Evolutionary conservation across 1,140 invertebrate species (phyloP), one percentile per base, ranked within the genome.

Genomic region (Nylanderia fulva): DNA sequence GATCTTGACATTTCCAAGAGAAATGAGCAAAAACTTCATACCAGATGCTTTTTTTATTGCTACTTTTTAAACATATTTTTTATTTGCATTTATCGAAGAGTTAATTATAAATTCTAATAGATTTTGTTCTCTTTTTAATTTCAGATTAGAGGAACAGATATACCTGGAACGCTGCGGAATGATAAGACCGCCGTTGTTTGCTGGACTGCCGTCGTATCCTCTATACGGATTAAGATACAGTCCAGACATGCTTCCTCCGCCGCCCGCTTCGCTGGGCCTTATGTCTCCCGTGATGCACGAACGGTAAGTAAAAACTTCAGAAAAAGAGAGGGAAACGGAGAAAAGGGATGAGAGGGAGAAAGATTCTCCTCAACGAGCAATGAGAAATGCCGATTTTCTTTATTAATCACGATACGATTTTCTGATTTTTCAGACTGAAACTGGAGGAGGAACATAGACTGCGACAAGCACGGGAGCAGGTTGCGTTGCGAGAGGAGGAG

Each of bases 91-190:
- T 42, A 39, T 5, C 4, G 1, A 39, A 63, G 24, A 24, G 9
- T 58, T 21, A 6, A 18, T 2, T 2, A 39, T 48, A 15, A 33
- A 8, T 45, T 69, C 52, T 36, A 48, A 68, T 13, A 48, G 15
- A 66, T 68, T 36, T 18, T 18, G 27, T 58, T 69, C n/a, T 18
- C 60, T 24, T 21, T 33, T 60, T 0, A 29, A 29, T 87, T 87
- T 15, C 92, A 94, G 96, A 90, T 95, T 97, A 94, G 97, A 97
- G 93, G 97, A 98, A 92, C 97, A 97, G 83, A 94, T 98, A 89
- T 97, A 97, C 92, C 95, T 98, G 92, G 97, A 98, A 93, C 95
- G 97, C 85, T 97, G 97, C 93, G 95, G 96, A 71, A 95, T 98
- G 93, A 94, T 97, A 88, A 96, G 97, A 86, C 95, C 96, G 52